Evolutionary conservation across 1,140 invertebrate genomes (phyloP).

Genomic region (Hyles euphorbiae): DNA sequence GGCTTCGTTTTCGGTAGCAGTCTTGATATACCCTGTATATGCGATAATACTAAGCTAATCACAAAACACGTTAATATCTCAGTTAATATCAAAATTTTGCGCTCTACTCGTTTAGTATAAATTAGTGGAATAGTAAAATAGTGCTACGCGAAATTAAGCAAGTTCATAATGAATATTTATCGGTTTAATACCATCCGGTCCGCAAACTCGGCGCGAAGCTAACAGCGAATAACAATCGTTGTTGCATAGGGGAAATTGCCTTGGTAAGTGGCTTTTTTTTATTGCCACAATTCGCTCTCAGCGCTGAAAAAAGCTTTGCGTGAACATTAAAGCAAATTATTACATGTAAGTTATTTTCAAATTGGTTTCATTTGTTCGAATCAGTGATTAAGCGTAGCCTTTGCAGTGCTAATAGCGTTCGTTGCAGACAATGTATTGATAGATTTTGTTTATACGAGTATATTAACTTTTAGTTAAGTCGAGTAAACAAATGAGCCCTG

Average conservation of each 20-base stretch:
- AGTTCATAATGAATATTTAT: conserved; percentile 73
- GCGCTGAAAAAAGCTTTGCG: conserved; percentile 2
- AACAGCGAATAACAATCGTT: conserved; percentile 45
- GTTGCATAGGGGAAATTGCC: conserved; percentile 48
- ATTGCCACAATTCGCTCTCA: conserved; percentile 12
- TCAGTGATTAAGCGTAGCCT: too few species aligned
- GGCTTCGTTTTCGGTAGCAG: too few species aligned
- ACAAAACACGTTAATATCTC: conserved; percentile 1
- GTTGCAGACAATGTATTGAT: too few species aligned
- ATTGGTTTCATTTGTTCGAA: too few species aligned
- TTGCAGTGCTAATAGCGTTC: too few species aligned
- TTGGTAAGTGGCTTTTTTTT: conserved; percentile 36
- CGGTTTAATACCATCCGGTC: conserved; percentile 65
- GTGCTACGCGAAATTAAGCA: conserved; percentile 62
- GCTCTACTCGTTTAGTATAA: conserved; percentile 41
- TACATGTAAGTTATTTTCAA: conserved; percentile 1
- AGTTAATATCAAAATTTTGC: conserved; percentile 13
- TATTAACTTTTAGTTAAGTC: too few species aligned
- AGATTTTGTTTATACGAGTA: too few species aligned
- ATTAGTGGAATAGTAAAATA: conserved; percentile 65
- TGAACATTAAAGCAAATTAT: conserved; percentile 5
- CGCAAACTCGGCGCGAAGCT: conserved; percentile 42
- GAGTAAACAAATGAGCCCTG: too few species aligned
- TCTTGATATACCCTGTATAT: too few species aligned
- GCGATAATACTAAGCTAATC: too few species aligned